These are phyloP conservation scores for Phylloscopus collybita DNA, from an alignment of 2,797 vertebrate genomes.

Conservation along the genomic window DNA sequence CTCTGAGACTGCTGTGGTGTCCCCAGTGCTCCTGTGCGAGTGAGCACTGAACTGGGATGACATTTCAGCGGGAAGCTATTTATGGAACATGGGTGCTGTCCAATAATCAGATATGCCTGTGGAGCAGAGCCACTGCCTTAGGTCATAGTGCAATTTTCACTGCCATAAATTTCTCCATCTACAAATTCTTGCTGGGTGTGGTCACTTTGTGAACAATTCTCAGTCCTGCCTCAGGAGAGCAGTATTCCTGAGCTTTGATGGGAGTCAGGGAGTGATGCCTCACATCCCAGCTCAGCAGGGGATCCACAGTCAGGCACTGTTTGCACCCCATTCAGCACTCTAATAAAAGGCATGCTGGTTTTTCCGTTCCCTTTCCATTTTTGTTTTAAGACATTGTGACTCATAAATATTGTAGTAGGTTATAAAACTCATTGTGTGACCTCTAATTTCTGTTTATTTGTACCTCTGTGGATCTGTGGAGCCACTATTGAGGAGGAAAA, in stretches of 20 bases:
- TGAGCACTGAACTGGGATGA: neutral
- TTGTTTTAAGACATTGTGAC: neutral
- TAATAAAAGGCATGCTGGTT: neutral
- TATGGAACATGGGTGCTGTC: constrained; percentile 28
- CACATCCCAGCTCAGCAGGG: neutral
- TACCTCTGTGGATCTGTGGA: neutral
- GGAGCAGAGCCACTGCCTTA: constrained; percentile 46
- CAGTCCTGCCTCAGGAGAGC: neutral
- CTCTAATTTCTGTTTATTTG: neutral
- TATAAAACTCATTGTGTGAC: neutral
- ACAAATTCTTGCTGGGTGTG: constrained; percentile 45
- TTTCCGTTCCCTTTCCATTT: neutral
- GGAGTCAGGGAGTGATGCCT: neutral
- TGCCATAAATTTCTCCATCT: constrained; percentile 36
- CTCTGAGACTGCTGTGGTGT: neutral
- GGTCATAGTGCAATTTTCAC: constrained; percentile 48
- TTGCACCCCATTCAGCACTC: neutral
- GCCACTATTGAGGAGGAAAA: neutral
- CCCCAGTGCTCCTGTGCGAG: neutral
- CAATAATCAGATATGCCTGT: constrained; percentile 18
- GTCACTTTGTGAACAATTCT: neutral
- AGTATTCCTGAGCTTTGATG: neutral
- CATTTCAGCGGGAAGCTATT: constrained; percentile 49
- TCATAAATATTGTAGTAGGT: neutral
- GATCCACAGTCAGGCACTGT: neutral